Conservation (phyloP, 2,797 vertebrate genomes). For the Ispidina picta region DNA sequence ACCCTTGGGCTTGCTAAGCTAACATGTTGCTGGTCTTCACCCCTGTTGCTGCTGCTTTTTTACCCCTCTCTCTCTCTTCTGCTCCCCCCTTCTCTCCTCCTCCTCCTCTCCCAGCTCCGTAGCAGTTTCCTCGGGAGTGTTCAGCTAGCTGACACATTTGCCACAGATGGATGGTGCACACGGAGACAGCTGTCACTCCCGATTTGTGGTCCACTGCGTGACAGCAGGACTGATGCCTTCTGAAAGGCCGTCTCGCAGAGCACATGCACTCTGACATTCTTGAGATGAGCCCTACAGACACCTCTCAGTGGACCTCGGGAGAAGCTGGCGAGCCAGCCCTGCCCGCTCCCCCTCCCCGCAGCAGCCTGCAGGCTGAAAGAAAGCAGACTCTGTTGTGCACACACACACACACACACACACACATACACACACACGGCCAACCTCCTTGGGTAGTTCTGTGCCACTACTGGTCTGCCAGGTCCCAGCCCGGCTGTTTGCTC, state of each 20-base stretch:
- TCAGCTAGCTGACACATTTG: constrained; percentile 88
- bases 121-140: constrained; percentile 71
- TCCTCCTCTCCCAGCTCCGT: constrained; percentile 37
- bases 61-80: background rate
- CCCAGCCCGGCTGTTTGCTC: constrained; percentile 60
- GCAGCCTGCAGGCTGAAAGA: constrained; percentile 77
- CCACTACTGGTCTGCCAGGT: background rate
- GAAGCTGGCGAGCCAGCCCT: constrained; percentile 78
- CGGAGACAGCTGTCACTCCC: constrained; percentile 87
- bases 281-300: constrained; percentile 81
- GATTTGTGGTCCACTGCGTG: constrained; percentile 81
- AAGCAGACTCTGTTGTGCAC: constrained; percentile 38
- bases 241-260: constrained; percentile 82
- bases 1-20: background rate
- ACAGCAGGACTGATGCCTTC: constrained; percentile 85
- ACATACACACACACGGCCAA: background rate
- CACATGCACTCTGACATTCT: constrained; percentile 88
- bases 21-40: background rate
- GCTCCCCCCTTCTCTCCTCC: background rate
- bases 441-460: constrained; percentile 33
- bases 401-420: background rate
- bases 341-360: constrained; percentile 53
- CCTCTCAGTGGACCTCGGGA: constrained; percentile 79
- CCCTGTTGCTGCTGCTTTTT: background rate
- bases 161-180: constrained; percentile 90